phyloP scores from a whole-genome alignment of 2,797 vertebrate species.

The Leptatherina wallacei region DNA sequence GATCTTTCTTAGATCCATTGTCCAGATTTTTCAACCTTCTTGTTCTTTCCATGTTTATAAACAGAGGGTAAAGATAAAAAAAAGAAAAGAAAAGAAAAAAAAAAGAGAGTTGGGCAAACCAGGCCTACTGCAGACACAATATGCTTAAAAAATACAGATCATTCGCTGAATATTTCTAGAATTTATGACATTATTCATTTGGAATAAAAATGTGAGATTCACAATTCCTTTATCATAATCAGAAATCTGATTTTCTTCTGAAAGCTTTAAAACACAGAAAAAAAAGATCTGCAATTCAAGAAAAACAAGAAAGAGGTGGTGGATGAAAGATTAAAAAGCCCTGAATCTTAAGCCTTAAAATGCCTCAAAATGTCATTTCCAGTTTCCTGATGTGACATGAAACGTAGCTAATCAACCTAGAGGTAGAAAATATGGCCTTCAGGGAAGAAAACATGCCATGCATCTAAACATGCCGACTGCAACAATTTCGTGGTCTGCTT shows the following conservation, averaged over 20 bases:
- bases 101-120: constrained; percentile 51
- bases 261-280: not conserved
- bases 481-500: not conserved
- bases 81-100: constrained; percentile 34
- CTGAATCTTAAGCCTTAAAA: constrained; percentile 9
- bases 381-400: constrained; percentile 56
- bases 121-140: constrained; percentile 45
- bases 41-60: constrained; percentile 89
- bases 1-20: constrained; percentile 42
- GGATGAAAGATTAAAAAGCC: not conserved
- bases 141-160: constrained; percentile 15
- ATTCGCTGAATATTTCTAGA: not conserved
- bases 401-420: constrained; percentile 28
- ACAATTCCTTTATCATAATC: not conserved
- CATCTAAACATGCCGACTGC: not conserved
- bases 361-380: not conserved
- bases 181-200: constrained; percentile 11
- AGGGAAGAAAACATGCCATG: constrained; percentile 6
- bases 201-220: not conserved
- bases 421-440: constrained; percentile 36
- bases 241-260: not conserved
- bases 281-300: not conserved
- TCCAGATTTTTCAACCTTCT: constrained; percentile 78
- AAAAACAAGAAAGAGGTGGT: not conserved
- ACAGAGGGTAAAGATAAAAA: constrained; percentile 78